These are phyloP conservation scores for Motacilla tschutschensis DNA, from an alignment of 2,113 vertebrate genomes.

Conservation along the genomic window DNA sequence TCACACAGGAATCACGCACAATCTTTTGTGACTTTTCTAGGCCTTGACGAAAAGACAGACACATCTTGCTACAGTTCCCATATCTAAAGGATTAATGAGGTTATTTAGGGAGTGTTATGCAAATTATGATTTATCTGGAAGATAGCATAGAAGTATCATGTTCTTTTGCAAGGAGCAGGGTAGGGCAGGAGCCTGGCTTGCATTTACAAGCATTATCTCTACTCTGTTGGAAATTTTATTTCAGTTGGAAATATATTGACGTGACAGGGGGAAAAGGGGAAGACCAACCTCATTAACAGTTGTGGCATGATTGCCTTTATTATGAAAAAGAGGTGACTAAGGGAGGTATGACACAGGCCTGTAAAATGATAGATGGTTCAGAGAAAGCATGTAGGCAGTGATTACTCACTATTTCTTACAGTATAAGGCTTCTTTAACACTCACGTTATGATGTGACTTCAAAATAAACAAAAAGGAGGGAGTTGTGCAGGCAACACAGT, in stretches of 20 bases:
- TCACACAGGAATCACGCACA: background rate
- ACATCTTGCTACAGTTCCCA: background rate
- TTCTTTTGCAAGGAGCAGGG: background rate
- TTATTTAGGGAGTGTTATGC: background rate
- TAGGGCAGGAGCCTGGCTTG: background rate
- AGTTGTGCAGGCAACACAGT: background rate
- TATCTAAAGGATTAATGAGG: background rate
- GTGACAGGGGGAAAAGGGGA: background rate
- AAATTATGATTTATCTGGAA: background rate
- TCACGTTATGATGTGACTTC: background rate
- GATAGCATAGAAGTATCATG: background rate
- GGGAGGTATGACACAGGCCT: background rate
- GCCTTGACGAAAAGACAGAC: background rate
- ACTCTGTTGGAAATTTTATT: background rate
- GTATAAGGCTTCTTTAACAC: background rate
- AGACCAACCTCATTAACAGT: background rate
- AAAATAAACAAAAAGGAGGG: background rate
- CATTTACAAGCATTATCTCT: background rate
- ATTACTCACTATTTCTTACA: conserved; percentile 11
- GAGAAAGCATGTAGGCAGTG: conserved; percentile 2
- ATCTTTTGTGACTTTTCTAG: background rate
- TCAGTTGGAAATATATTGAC: background rate
- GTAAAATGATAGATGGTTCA: background rate
- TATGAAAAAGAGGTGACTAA: conserved; percentile 10
- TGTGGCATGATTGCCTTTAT: background rate